Percentiles rank a stretch among this genome's conserved stretches.
These are phyloP conservation scores for Pangasius macronema DNA, from an alignment of 2,797 vertebrate species.

Conservation along the genomic window DNA sequence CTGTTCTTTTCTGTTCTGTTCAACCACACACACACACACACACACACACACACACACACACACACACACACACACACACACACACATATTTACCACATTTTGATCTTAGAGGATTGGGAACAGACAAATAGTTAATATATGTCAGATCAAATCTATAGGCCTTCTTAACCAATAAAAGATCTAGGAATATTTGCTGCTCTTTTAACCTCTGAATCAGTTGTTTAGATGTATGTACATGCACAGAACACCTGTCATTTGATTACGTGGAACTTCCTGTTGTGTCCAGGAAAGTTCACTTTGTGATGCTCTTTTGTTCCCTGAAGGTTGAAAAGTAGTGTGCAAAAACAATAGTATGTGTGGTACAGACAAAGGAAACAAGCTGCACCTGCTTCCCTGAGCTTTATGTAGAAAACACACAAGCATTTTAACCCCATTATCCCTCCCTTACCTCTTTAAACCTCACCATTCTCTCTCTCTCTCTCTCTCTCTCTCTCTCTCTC, in stretches of 20 bases:
- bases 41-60: slow-evolving; percentile 48
- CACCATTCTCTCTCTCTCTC: slow-evolving; percentile 12
- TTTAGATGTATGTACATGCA: slow-evolving; percentile 9
- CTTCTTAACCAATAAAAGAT: slow-evolving; percentile 14
- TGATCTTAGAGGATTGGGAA: slow-evolving; percentile 36
- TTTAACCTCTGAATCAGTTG: slow-evolving; percentile 30
- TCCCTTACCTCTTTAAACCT: slow-evolving; percentile 41
- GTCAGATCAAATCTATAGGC: neutral
- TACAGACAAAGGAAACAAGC: slow-evolving; percentile 46
- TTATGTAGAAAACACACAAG: slow-evolving; percentile 40
- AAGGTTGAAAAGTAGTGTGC: slow-evolving; percentile 40
- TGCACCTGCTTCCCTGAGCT: slow-evolving; percentile 51
- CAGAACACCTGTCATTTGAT: slow-evolving; percentile 56
- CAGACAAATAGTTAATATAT: neutral
- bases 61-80: slow-evolving; percentile 29
- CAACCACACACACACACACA: slow-evolving; percentile 38
- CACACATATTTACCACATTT: slow-evolving; percentile 43
- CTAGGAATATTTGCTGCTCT: neutral
- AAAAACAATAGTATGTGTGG: slow-evolving; percentile 46
- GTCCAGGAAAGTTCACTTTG: slow-evolving; percentile 65
- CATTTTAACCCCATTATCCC: slow-evolving; percentile 54
- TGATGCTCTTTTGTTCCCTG: slow-evolving; percentile 34
- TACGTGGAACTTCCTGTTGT: slow-evolving; percentile 45
- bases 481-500: neutral
- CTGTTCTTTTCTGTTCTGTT: slow-evolving; percentile 50